Percentiles rank a stretch among this genome's conserved stretches.
Evolutionary conservation across 2,797 vertebrate species (phyloP).

Genomic region (Telmatherina bonti): DNA sequence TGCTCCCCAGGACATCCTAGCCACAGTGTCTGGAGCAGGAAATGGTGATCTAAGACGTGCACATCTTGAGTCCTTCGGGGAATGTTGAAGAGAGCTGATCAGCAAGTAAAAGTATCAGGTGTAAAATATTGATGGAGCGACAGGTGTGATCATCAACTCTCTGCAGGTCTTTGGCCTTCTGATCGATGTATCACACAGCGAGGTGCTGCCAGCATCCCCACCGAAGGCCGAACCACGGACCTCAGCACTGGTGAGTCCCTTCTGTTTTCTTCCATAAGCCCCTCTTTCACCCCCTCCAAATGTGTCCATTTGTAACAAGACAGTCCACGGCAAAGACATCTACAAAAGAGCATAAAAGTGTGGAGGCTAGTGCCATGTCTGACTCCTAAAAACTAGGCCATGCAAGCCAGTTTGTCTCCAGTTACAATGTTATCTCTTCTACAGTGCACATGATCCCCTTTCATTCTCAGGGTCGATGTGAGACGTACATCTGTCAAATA

Average conservation of each 20-base stretch:
- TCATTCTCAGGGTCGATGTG: constrained; percentile 44
- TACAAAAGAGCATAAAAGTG: neutral
- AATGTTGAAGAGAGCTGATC: neutral
- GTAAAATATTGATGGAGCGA: constrained; percentile 73
- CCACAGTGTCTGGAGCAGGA: neutral
- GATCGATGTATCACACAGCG: constrained; percentile 82
- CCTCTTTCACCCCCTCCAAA: too few species aligned
- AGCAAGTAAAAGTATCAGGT: constrained; percentile 44
- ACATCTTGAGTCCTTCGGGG: neutral
- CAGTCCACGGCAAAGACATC: neutral
- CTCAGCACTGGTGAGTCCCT: constrained; percentile 85
- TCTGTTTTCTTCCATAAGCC: neutral
- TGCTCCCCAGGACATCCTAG: neutral
- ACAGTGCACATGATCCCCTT: constrained; percentile 58
- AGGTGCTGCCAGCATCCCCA: constrained; percentile 81
- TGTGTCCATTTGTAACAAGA: neutral
- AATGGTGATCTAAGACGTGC: neutral
- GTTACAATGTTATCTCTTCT: constrained; percentile 66
- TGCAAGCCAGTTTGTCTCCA: constrained; percentile 49
- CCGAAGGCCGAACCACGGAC: constrained; percentile 83
- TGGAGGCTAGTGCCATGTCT: constrained; percentile 3
- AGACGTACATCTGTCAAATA: constrained; percentile 2
- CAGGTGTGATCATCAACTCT: constrained; percentile 58
- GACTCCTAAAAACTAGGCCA: constrained; percentile 54
- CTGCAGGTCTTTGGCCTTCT: constrained; percentile 66